Percentiles rank a stretch among this genome's conserved stretches.
Evolutionary conservation across 1,140 invertebrate genomes (phyloP).

Genomic region (Drosophila kurseongensis): DNA sequence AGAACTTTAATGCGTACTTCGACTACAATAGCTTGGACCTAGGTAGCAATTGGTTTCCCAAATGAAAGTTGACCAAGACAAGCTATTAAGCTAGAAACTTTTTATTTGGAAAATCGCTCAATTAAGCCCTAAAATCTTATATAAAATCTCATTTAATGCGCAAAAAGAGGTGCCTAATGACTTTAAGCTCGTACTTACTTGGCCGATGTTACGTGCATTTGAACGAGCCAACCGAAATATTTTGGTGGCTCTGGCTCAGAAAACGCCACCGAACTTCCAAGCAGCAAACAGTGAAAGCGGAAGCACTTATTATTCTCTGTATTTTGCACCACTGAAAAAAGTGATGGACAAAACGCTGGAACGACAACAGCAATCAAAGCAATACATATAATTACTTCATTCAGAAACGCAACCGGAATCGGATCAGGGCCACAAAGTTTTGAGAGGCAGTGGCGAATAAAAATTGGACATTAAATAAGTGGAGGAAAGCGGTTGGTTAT

Average conservation of each 20-base stretch:
- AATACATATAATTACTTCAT: conserved; percentile 59
- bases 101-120: conserved; percentile 30
- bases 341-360: conserved; percentile 48
- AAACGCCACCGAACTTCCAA: conserved; percentile 52
- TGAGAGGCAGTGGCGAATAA: conserved; percentile 24
- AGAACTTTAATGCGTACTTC: conserved; percentile 6
- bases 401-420: conserved; percentile 69
- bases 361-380: conserved; percentile 56
- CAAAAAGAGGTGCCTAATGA: conserved; percentile 53
- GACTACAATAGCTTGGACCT: not conserved
- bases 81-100: conserved; percentile 11
- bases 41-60: not conserved
- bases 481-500: conserved; percentile 37
- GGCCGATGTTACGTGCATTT: conserved; percentile 49
- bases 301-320: conserved; percentile 65
- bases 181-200: conserved; percentile 40
- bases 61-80: conserved; percentile 10
- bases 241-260: conserved; percentile 31
- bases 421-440: conserved; percentile 57
- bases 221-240: conserved; percentile 18
- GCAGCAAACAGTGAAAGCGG: conserved; percentile 66
- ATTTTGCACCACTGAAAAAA: conserved; percentile 60
- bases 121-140: conserved; percentile 32
- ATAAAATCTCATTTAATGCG: conserved; percentile 45
- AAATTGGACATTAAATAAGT: conserved; percentile 53